phyloP scores from a whole-genome alignment of 1,140 invertebrate species.

The Scaptomyza hsui region DNA sequence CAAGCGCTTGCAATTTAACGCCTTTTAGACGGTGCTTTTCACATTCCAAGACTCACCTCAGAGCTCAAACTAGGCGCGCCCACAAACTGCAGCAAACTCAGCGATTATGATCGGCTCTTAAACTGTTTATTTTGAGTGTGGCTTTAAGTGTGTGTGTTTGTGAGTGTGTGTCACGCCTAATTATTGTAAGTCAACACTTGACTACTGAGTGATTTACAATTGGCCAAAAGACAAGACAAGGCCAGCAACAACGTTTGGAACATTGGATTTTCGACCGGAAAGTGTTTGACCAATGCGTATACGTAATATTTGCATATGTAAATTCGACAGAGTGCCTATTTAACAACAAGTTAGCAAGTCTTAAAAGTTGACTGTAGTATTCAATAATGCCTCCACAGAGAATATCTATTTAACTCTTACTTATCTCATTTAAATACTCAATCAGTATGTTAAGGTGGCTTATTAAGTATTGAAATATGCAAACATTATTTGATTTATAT shows the following conservation, averaged over 20 bases:
- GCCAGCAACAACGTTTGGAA: constrained; percentile 22
- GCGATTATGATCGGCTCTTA: constrained; percentile 34
- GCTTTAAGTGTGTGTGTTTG: constrained; percentile 3
- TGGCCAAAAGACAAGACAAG: constrained; percentile 49
- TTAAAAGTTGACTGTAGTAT: no score
- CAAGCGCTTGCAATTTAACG: constrained; percentile 47
- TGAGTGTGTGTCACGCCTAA: constrained; percentile 53
- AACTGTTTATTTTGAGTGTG: not conserved
- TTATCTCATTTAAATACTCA: no score
- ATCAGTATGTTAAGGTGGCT: no score
- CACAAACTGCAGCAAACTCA: constrained; percentile 23
- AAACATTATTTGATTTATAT: not conserved
- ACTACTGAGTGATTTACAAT: constrained; percentile 62
- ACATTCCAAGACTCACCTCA: constrained; percentile 30
- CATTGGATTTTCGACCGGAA: not conserved
- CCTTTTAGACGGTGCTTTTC: constrained; percentile 23
- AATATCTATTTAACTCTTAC: no score
- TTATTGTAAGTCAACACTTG: constrained; percentile 71
- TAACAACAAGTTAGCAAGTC: no score
- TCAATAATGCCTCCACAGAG: no score
- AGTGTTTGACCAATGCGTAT: constrained; percentile 34
- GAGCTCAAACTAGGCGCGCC: constrained; percentile 39
- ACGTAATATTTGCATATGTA: constrained; percentile 29
- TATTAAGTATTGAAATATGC: no score
- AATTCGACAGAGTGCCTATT: constrained; percentile 3